Base-by-base conservation (phyloP, 2,113 vertebrate species). In the Menidia beryllina region DNA sequence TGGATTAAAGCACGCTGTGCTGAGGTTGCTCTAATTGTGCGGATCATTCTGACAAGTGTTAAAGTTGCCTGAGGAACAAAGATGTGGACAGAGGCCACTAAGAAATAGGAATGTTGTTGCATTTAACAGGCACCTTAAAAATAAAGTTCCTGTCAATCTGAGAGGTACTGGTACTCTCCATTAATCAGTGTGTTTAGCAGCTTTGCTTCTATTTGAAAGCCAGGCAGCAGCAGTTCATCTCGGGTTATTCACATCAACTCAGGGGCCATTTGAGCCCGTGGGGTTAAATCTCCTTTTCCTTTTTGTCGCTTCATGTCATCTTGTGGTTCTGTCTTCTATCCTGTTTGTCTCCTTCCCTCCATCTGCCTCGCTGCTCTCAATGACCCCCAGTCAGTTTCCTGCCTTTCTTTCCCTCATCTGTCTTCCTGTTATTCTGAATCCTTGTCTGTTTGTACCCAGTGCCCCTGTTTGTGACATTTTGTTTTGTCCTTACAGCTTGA, bases 341-440 rank as follows among this genome's bases (percentile, higher is more conserved):
- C 88, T 89, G 86, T 91, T 88, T 88, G 83, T 87, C 79, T 85
- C 69, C 72, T 78, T 88, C 77, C 39, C 72, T 83, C 66, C 85
- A 89, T 91, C 86, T 83, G 83, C 38, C 53, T 62, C 67, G 57
- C 63, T 57, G 86, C 79, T 55, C 69, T 1, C 23, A 78, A 54
- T 69, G 59, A 84, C 73, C 77, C 69, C 60, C 51, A 56, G 65
- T 89, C 72, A 19, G 69, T 80, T 93, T 94, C 92, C 93, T 92
- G 88, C 69, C 86, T 91, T 93, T 92, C 87, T 91, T 91, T 78
- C 36, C 63, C 80, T 74, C 72, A 45, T 83, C 79, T 82, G 64
- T 86, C 82, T 92, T 92, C 88, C 92, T 90, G 92, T 91, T 91
- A 67, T 91, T 90, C 61, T 49, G 34, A 3, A 24, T 66, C 47